Evolutionary conservation across 1,140 invertebrate species (phyloP), one percentile per base, ranked within the genome.

Genomic region (Zaprionus capensis): DNA sequence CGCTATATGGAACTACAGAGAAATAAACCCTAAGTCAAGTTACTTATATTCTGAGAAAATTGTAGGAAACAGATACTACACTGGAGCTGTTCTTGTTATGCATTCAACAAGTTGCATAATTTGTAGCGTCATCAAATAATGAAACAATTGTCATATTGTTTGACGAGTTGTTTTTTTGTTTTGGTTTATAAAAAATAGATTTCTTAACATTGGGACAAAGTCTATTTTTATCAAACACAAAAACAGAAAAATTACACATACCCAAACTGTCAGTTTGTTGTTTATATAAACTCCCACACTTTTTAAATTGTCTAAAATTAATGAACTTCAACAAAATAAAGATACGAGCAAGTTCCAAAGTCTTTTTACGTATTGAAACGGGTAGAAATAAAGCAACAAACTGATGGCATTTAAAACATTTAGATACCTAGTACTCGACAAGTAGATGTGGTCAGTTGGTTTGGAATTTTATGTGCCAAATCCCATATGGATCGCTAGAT

Each of bases 81-180:
- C 20, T 41, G 4, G 4, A 14, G 28, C 15, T 20, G 24, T 26
- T 31, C 11, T 7, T 49, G 53, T 49, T 22, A 77, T 65, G 65
- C 67, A 82, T 71, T 75, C 62, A 58, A 63, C 34, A 74, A 73
- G 64, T 82, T 69, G 57, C 56, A 57, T 79, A 65, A 62, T 57
- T 57, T 34, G 65, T 22, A 26, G 28, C 34, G 63, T 41, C 49
- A 66, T 20, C 22, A 41, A 38, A 28, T 57, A 12, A 20, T 15
- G 2, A 9, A 49, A 17, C 34, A 38, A 61, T 61, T n/a, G 7
- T 51, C 15, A 17, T 17, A 3, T 51, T 9, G n/a, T n/a, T 34
- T 38, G 14, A 12, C 9, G n/a, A 20, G 4, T 14, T 14, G 24
- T 20, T 63, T 26, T 26, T 34, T 36, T 9, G 20, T 55, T 26